phyloP scores from a whole-genome alignment of 2,888 invertebrate genomes.

The Pseudococcus jackbeardsleyi region DNA sequence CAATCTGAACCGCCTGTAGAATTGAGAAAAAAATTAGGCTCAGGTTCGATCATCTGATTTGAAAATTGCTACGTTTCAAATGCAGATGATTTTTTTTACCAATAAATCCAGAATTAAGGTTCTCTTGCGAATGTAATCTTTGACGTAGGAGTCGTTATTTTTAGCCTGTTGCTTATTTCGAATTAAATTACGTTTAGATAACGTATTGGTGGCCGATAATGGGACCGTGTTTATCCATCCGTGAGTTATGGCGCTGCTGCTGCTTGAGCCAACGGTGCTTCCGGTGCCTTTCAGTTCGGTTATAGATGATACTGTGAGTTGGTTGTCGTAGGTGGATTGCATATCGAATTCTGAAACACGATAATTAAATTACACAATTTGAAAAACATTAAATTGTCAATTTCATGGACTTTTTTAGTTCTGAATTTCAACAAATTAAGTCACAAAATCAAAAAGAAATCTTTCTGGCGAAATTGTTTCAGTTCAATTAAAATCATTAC shows the following conservation, averaged over 20 bases:
- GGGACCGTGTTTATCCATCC: slow-evolving; percentile 97
- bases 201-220: slow-evolving; percentile 79
- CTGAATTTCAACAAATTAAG: no score
- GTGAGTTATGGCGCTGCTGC: slow-evolving; percentile 69
- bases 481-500: slow-evolving; percentile 69
- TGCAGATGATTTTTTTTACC: slow-evolving; percentile 70
- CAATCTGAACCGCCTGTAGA: slow-evolving; percentile 88
- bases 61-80: not conserved
- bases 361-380: not conserved
- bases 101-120: slow-evolving; percentile 93
- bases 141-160: slow-evolving; percentile 81
- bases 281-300: slow-evolving; percentile 66
- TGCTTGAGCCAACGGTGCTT: slow-evolving; percentile 67
- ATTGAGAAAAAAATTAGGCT: not conserved
- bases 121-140: slow-evolving; percentile 94
- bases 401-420: no score
- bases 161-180: slow-evolving; percentile 72
- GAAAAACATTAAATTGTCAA: no score
- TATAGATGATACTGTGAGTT: slow-evolving; percentile 69
- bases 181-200: slow-evolving; percentile 78
- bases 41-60: not conserved
- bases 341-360: slow-evolving; percentile 55
- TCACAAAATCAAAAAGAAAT: no score
- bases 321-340: slow-evolving; percentile 65
- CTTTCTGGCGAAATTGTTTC: no score